Conservation (phyloP, 2,113 vertebrate species). For the Otus sunia region DNA sequence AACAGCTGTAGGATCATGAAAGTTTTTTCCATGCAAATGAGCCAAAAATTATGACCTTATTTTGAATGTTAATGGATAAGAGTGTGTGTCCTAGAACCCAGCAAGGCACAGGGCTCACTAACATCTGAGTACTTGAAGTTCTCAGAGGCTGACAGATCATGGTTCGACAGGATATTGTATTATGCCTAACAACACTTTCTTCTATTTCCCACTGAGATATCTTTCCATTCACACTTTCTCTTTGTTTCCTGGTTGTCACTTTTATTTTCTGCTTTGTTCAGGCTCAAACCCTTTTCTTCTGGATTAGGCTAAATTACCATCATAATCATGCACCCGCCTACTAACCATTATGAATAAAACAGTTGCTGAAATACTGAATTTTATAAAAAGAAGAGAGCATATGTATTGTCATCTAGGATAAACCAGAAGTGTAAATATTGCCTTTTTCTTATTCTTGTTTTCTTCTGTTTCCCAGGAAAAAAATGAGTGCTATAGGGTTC, state of each 20-base stretch:
- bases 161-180: neutral
- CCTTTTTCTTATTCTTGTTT: neutral
- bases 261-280: neutral
- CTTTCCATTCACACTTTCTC: neutral
- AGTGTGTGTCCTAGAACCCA: neutral
- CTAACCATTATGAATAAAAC: neutral
- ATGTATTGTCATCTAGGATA: neutral
- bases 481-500: neutral
- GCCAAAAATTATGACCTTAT: slow-evolving; percentile 43
- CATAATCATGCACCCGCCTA: neutral
- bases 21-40: slow-evolving; percentile 54
- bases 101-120: neutral
- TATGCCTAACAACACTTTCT: neutral
- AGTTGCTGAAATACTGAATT: neutral
- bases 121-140: neutral
- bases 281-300: neutral
- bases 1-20: slow-evolving; percentile 59
- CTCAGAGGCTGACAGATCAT: neutral
- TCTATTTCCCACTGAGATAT: neutral
- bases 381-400: neutral
- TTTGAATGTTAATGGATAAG: neutral
- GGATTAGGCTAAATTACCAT: neutral
- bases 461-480: accelerated
- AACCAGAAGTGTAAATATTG: neutral
- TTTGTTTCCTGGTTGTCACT: neutral